Percentiles rank a stretch among this genome's conserved stretches.
These are phyloP conservation scores for Onychostruthus taczanowskii DNA, from an alignment of 2,113 vertebrate genomes.

Conservation along the genomic window DNA sequence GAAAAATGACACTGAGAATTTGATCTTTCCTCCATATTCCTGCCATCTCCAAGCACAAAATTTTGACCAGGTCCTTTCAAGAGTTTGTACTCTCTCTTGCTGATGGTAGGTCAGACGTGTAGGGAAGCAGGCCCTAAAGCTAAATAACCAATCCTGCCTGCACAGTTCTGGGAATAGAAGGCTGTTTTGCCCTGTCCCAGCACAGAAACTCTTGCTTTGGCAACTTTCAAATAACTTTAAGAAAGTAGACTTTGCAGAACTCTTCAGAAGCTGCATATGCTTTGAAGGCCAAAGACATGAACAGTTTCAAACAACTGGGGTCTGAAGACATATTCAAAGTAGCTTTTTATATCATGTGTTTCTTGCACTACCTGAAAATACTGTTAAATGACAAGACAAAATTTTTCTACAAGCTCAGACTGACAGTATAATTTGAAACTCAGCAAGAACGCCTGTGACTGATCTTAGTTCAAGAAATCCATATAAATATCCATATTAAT, in stretches of 20 bases:
- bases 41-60: neutral
- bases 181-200: neutral
- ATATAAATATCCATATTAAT: neutral
- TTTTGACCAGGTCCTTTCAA: neutral
- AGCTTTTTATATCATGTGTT: neutral
- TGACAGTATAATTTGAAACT: neutral
- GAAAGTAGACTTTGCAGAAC: neutral
- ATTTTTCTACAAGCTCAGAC: neutral
- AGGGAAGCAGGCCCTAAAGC: neutral
- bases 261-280: neutral
- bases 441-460: neutral
- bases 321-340: neutral
- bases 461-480: neutral
- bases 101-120: neutral
- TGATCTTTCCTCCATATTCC: neutral
- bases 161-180: neutral
- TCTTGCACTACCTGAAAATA: neutral
- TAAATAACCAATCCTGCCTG: neutral
- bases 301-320: neutral
- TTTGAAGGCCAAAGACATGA: neutral
- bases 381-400: neutral
- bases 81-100: neutral
- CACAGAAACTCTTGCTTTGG: neutral
- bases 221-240: neutral
- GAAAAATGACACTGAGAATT: neutral